Evolutionary conservation across 2,113 vertebrate genomes (phyloP).

Genomic region (Mola mola): DNA sequence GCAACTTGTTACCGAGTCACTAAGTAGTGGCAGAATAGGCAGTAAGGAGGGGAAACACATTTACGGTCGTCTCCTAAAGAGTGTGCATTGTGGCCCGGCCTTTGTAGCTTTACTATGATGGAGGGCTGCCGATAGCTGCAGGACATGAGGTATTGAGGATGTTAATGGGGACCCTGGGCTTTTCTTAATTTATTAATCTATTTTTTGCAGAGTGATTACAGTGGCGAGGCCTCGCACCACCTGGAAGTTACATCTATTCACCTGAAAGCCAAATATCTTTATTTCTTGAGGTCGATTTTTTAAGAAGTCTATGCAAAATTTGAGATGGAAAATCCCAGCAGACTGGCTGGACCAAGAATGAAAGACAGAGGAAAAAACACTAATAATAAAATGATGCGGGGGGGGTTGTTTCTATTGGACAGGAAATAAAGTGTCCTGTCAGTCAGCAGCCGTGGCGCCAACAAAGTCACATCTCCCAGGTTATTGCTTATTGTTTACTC

Average conservation of each 20-base stretch:
- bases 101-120: constrained; percentile 67
- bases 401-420: constrained; percentile 58
- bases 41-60: constrained; percentile 52
- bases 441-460: constrained; percentile 62
- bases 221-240: constrained; percentile 14
- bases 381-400: constrained; percentile 73
- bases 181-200: no score
- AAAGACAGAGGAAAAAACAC: constrained; percentile 37
- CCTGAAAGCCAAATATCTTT: constrained; percentile 56
- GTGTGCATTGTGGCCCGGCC: constrained; percentile 55
- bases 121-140: constrained; percentile 59
- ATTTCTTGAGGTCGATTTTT: no score
- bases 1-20: constrained; percentile 54
- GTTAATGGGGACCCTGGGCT: constrained; percentile 41
- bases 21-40: constrained; percentile 55
- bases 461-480: constrained; percentile 75
- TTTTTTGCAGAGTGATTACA: constrained; percentile 47
- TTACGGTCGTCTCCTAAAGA: constrained; percentile 68
- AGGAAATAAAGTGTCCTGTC: constrained; percentile 83
- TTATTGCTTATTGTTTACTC: constrained; percentile 84
- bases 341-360: constrained; percentile 33
- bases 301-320: constrained; percentile 18
- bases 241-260: constrained; percentile 49
- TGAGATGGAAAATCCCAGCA: constrained; percentile 59
- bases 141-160: constrained; percentile 69